These are phyloP conservation scores for Platycheirus albimanus DNA, from an alignment of 2,888 invertebrate genomes.

Conservation along the genomic window DNA sequence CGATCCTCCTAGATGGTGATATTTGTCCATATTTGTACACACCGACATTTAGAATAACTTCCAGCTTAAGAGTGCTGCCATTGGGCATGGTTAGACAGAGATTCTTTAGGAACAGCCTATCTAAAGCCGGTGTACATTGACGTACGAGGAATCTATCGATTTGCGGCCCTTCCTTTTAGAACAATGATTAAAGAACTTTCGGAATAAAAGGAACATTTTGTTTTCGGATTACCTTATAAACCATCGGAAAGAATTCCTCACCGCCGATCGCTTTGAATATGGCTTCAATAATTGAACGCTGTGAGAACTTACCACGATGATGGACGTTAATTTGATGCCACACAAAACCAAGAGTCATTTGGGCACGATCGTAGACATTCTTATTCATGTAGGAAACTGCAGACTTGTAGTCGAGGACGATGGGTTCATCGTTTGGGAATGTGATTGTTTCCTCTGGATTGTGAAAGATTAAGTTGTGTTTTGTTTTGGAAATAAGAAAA, in stretches of 20 bases:
- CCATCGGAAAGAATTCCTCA: conserved; percentile 79
- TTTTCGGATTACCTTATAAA: conserved; percentile 76
- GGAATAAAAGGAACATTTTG: not conserved
- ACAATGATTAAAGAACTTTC: not conserved
- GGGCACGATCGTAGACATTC: conserved; percentile 75
- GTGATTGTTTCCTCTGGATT: conserved; percentile 75
- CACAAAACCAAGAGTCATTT: conserved; percentile 76
- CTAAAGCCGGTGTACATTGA: conserved; percentile 78
- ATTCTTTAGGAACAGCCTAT: conserved; percentile 78
- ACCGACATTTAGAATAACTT: conserved; percentile 78
- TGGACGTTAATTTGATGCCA: conserved; percentile 79
- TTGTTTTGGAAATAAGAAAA: too few relatives aligned
- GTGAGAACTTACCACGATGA: conserved; percentile 76
- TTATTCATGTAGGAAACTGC: conserved; percentile 76
- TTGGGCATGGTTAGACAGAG: conserved; percentile 76
- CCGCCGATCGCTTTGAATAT: conserved; percentile 77
- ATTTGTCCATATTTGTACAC: conserved; percentile 77
- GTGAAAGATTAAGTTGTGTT: not conserved
- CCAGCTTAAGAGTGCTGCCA: conserved; percentile 75
- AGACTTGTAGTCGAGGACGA: conserved; percentile 76
- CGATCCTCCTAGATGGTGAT: conserved; percentile 77
- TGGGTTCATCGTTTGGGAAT: conserved; percentile 76
- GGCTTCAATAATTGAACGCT: conserved; percentile 76
- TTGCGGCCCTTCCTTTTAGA: conserved; percentile 75
- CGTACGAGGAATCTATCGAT: conserved; percentile 79